A percentile compares a stretch with the other conserved stretches of the same genome.
phyloP scores from a whole-genome alignment of 2,797 vertebrate genomes.

The Gobio occitaniae region DNA sequence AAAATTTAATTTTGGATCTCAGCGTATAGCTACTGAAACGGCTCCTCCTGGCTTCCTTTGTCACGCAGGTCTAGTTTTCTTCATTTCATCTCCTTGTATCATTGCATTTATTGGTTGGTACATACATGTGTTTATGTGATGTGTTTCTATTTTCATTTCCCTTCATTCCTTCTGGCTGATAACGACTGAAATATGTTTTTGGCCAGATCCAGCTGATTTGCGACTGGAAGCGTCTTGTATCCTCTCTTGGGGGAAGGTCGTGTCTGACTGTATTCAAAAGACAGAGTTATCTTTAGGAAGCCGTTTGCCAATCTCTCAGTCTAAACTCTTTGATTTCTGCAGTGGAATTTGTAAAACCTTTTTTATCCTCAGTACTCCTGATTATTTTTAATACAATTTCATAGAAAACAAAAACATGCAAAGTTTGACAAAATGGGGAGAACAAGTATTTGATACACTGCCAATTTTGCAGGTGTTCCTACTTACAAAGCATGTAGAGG shows the following conservation, averaged over 20 bases:
- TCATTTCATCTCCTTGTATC: constrained; percentile 11
- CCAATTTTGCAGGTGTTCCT: no score
- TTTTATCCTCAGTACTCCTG: not conserved
- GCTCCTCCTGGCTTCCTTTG: not conserved
- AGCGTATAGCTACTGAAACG: not conserved
- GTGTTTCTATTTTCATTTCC: constrained; percentile 27
- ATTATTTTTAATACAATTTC: not conserved
- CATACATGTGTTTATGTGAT: not conserved
- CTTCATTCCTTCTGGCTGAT: constrained; percentile 33
- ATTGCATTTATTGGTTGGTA: not conserved
- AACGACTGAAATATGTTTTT: constrained; percentile 52
- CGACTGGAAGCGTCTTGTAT: constrained; percentile 14
- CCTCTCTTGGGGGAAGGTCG: constrained; percentile 38
- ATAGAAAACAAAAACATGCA: not conserved
- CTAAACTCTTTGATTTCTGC: not conserved
- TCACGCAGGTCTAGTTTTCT: not conserved
- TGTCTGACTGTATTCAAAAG: constrained; percentile 25
- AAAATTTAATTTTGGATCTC: not conserved
- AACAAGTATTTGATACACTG: no score
- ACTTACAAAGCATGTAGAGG: no score
- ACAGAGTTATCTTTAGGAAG: constrained; percentile 24
- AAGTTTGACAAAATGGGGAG: not conserved
- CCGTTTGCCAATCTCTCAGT: not conserved
- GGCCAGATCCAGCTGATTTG: constrained; percentile 47
- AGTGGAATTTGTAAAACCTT: not conserved